A percentile compares a stretch with the other conserved stretches of the same genome.
These are phyloP conservation scores for Cryptotermes secundus DNA, from an alignment of 1,140 invertebrate genomes.

Conservation along the genomic window DNA sequence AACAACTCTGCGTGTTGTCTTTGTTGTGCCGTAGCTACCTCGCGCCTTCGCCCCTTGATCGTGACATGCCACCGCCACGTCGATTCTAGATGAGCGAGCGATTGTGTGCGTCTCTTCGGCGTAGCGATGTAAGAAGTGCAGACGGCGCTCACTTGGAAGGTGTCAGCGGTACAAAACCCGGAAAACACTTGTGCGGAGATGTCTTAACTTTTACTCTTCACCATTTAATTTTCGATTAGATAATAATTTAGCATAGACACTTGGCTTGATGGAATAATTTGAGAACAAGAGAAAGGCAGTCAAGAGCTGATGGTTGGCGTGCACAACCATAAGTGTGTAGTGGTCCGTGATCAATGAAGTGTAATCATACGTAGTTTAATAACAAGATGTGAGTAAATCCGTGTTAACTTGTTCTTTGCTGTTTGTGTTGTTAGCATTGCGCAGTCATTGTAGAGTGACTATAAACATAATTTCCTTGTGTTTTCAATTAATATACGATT, in stretches of 20 bases:
- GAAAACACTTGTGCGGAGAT: slow-evolving; percentile 12
- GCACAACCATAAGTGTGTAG: neutral
- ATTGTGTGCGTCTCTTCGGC: slow-evolving; percentile 30
- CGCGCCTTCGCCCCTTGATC: slow-evolving; percentile 36
- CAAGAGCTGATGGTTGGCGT: neutral
- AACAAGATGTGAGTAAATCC: slow-evolving; percentile 5
- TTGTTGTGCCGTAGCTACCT: slow-evolving; percentile 36
- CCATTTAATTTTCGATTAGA: slow-evolving; percentile 18
- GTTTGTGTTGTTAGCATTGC: neutral
- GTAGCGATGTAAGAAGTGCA: slow-evolving; percentile 22
- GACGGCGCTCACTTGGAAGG: slow-evolving; percentile 24
- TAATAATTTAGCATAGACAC: slow-evolving; percentile 17
- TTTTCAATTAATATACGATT: neutral
- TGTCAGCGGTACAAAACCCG: slow-evolving; percentile 21
- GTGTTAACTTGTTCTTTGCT: slow-evolving; percentile 11
- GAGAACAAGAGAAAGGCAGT: neutral
- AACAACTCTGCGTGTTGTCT: slow-evolving; percentile 21
- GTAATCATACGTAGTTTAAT: neutral
- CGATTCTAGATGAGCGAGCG: slow-evolving; percentile 34
- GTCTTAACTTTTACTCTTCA: slow-evolving; percentile 19
- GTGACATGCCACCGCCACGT: slow-evolving; percentile 37
- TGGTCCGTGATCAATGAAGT: neutral
- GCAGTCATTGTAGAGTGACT: neutral
- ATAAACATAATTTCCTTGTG: neutral
- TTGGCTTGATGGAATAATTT: slow-evolving; percentile 17